Percentiles rank a stretch among this genome's conserved stretches.
phyloP scores from a whole-genome alignment of 2,113 vertebrate species.

The Pachypanchax playfairii region DNA sequence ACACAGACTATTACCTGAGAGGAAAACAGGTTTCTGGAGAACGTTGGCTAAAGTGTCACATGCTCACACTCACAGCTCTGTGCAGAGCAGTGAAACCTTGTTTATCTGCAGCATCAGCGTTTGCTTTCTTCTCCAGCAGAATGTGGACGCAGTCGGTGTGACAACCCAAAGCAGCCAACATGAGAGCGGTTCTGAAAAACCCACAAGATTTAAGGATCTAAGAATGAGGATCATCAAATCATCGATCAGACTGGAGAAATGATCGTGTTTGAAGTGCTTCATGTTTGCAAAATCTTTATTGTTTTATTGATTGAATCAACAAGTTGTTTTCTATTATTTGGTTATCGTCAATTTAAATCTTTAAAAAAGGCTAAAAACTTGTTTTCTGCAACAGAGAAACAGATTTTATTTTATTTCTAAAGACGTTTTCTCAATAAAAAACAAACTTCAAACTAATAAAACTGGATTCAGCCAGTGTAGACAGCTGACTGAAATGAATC shows the following conservation, averaged over 20 bases:
- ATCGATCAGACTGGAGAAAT: not conserved
- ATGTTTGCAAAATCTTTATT: not conserved
- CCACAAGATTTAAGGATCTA: not conserved
- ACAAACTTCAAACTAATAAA: no score
- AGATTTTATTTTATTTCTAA: not conserved
- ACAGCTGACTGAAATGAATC: not conserved
- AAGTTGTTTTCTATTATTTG: not conserved
- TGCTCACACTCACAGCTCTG: conserved; percentile 83
- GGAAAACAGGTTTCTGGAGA: not conserved
- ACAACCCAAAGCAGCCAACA: conserved; percentile 90
- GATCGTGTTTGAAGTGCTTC: not conserved
- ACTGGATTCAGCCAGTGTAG: no score
- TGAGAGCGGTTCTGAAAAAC: conserved; percentile 86
- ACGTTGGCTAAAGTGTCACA: not conserved
- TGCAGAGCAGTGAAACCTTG: conserved; percentile 91
- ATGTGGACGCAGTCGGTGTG: conserved; percentile 94
- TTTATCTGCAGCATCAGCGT: conserved; percentile 87
- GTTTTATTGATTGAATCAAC: not conserved
- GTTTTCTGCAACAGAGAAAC: not conserved
- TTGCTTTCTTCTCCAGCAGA: conserved; percentile 92
- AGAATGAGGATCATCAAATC: not conserved
- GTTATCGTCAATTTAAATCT: not conserved
- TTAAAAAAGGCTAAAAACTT: not conserved
- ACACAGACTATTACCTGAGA: not conserved
- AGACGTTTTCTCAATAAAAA: not conserved